These are phyloP conservation scores for Molossus molossus DNA, from an alignment of 2,797 vertebrate genomes.

Conservation along the genomic window DNA sequence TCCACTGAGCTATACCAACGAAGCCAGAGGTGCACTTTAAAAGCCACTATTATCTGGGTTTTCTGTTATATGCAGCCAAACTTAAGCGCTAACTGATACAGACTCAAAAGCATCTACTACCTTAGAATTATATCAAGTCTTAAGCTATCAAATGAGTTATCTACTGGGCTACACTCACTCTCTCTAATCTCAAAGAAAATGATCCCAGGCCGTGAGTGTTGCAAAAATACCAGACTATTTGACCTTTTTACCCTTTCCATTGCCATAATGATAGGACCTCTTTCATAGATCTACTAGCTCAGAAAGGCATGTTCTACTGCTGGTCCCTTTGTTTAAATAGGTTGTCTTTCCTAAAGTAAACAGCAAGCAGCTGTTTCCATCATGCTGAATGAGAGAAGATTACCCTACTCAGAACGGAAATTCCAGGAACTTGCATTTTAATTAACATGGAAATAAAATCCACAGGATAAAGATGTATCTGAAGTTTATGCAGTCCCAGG, in stretches of 20 bases:
- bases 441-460: conserved; percentile 91
- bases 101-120: background rate
- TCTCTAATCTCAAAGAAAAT: conserved; percentile 39
- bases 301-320: background rate
- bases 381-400: conserved; percentile 87
- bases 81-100: background rate
- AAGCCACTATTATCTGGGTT: background rate
- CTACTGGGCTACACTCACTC: background rate
- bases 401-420: conserved; percentile 88
- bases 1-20: background rate
- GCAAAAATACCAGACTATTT: background rate
- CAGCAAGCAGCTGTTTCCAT: conserved; percentile 80
- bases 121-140: background rate
- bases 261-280: background rate
- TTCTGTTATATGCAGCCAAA: background rate
- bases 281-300: background rate
- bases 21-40: background rate
- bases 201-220: background rate
- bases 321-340: background rate
- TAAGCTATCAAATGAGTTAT: background rate
- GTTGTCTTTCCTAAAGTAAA: conserved; percentile 82
- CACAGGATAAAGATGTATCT: conserved; percentile 87
- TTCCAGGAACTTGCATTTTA: conserved; percentile 89
- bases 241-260: background rate
- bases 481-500: conserved; percentile 72